Base-by-base conservation (phyloP, 2,888 invertebrate species). In the Diploptera punctata region DNA sequence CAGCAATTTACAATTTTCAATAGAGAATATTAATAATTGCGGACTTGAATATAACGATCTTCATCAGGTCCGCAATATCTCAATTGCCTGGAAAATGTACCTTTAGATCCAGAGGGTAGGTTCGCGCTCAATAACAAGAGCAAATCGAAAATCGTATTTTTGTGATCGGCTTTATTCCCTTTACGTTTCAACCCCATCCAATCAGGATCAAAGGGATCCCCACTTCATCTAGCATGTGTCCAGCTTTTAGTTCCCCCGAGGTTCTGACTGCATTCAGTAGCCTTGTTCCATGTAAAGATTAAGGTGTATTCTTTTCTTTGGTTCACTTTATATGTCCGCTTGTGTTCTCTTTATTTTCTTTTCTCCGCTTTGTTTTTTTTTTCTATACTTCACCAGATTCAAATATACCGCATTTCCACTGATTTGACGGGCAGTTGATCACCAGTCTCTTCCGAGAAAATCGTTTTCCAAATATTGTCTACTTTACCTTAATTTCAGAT, bases 151-250 rank as follows among this genome's bases (percentile, higher is more conserved):
- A 65, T 65, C 65, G 65, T 29, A 65, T 65, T 65, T 44, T 29
- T 65, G 44, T 65, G 26, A 65, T 65, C 65, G 65, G 65, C 65
- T 65, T 47, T 65, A 24, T 47, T 43, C 29, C n/a, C 29, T 61
- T 47, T 43, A n/a, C 5, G 19, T 61, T 57, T 57, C 57, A 65
- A 65, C 43, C 43, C 31, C 70, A 52, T 65, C 70, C 70, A 70
- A 65, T 70, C 70, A 70, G 62, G 70, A 70, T 70, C 70, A 70
- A 70, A 70, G 62, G 62, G 60, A 61, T 47, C 44, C n/a, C 47
- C 29, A 43, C 61, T 44, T 61, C 43, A 68, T 38, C 43, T 18
- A 19, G 33, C 29, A n/a, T 26, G 26, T 33, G 57, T 68, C 57
- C 57, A 33, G 43, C 21, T 54, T 38, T 33, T 49, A 38, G 57